Percentiles rank a stretch among this genome's conserved stretches.
Evolutionary conservation across 2,797 vertebrate genomes (phyloP).

Genomic region (Acropternis orthonyx): DNA sequence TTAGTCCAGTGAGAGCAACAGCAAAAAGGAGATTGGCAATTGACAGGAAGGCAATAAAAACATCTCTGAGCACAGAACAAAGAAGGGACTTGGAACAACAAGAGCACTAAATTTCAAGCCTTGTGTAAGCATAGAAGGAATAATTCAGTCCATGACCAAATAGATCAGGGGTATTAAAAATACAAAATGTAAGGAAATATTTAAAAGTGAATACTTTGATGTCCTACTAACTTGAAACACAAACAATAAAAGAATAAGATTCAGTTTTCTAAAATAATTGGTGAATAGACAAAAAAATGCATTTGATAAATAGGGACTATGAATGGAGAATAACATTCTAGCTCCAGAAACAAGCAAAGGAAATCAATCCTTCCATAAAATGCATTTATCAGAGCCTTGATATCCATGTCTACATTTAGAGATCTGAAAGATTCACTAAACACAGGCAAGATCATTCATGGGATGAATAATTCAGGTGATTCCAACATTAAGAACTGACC

Average conservation of each 20-base stretch:
- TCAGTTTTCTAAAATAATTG: not conserved
- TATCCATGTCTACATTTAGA: not conserved
- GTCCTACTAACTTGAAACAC: not conserved
- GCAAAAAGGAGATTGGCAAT: not conserved
- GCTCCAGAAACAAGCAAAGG: not conserved
- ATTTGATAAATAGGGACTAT: not conserved
- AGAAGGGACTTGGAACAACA: not conserved
- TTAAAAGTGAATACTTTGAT: not conserved
- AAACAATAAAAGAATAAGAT: not conserved
- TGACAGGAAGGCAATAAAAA: slow-evolving; percentile 31
- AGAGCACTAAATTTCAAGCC: not conserved
- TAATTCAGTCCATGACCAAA: not conserved
- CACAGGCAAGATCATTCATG: not conserved
- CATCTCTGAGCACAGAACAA: not conserved
- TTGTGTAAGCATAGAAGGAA: not conserved
- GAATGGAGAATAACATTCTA: not conserved
- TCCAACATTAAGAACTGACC: not conserved
- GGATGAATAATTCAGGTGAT: not conserved
- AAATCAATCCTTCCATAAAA: not conserved
- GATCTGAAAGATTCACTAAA: not conserved
- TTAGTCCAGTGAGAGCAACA: not conserved
- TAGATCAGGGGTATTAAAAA: not conserved
- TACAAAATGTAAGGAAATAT: not conserved
- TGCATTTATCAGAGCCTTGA: not conserved
- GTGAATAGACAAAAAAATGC: not conserved